These are phyloP conservation scores for Crocidura indochinensis DNA, from an alignment of 2,797 vertebrate species.

Conservation along the genomic window DNA sequence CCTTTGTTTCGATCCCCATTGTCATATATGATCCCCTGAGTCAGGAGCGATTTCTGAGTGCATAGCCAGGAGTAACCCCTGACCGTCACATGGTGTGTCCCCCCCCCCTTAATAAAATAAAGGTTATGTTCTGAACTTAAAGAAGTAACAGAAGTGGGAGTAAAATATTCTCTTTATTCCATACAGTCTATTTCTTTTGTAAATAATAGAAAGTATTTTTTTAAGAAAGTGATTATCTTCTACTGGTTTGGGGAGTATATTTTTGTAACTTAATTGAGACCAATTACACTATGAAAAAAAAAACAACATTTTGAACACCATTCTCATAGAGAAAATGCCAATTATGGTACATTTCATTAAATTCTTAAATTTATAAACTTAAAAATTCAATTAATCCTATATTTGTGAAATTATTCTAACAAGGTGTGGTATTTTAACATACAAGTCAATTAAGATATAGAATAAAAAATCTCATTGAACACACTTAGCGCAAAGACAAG, in stretches of 20 bases:
- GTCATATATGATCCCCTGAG: too few species aligned
- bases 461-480: slow-evolving; percentile 58
- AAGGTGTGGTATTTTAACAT: slow-evolving; percentile 44
- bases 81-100: too few species aligned
- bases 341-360: slow-evolving; percentile 10
- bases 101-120: too few species aligned
- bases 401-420: slow-evolving; percentile 56
- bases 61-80: too few species aligned
- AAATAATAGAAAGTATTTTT: too few species aligned
- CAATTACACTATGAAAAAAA: neutral
- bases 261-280: neutral
- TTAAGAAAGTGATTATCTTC: neutral
- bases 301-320: too few species aligned
- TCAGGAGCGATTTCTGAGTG: too few species aligned
- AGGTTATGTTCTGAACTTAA: too few species aligned
- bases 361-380: slow-evolving; percentile 30
- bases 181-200: too few species aligned
- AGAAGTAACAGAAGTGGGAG: too few species aligned
- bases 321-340: neutral
- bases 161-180: too few species aligned
- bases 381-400: neutral
- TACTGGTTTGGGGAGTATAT: neutral
- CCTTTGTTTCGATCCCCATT: too few species aligned
- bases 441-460: slow-evolving; percentile 32
- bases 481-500: slow-evolving; percentile 33